Conservation (phyloP, 2,797 vertebrate genomes). For the Synaphobranchus kaupii region DNA sequence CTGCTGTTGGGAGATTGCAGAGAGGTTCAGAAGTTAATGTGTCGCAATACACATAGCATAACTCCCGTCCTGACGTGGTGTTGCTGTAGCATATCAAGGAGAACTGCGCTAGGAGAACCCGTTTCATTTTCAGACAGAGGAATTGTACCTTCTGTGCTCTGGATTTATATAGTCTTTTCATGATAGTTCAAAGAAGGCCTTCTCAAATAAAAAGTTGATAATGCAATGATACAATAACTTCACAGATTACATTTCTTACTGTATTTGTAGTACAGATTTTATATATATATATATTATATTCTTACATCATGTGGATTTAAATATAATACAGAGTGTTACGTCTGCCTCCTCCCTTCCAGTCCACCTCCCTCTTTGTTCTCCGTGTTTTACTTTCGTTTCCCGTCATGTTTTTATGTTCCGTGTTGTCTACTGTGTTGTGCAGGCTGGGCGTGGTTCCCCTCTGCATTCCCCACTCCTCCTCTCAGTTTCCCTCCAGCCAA, state of each 20-base stretch:
- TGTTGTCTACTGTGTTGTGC: too few species aligned
- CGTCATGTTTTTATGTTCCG: too few species aligned
- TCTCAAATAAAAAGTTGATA: neutral
- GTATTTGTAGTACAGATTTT: neutral
- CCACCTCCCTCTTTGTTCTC: too few species aligned
- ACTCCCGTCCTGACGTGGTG: neutral
- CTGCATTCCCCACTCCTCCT: too few species aligned
- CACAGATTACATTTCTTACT: neutral
- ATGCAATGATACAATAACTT: neutral
- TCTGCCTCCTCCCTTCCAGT: too few species aligned
- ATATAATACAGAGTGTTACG: neutral
- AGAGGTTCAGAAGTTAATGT: neutral
- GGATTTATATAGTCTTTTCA: neutral
- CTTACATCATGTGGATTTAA: neutral
- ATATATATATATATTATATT: too few species aligned
- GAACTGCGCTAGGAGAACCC: neutral
- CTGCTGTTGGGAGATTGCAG: neutral
- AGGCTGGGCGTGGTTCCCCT: too few species aligned
- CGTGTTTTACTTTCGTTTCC: too few species aligned
- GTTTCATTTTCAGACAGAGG: neutral
- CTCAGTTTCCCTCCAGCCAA: too few species aligned
- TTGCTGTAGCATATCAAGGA: neutral
- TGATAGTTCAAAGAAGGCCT: neutral
- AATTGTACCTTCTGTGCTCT: neutral
- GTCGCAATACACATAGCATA: neutral